Conservation (phyloP, 2,888 invertebrate genomes). For the Megaustenia siamemsis region DNA sequence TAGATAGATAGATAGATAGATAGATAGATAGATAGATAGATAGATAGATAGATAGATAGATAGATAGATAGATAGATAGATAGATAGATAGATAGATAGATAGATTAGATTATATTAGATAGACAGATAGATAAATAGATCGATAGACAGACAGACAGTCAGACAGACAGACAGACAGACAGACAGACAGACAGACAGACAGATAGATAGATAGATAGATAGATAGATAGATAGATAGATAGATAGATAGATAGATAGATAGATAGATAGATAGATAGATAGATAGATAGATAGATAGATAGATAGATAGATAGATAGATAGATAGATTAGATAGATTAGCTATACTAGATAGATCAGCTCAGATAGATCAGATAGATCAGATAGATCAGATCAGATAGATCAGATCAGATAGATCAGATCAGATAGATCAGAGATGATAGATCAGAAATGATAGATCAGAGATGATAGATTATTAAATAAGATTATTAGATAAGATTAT, state of each 20-base stretch:
- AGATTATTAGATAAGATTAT: too few relatives aligned
- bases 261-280: conserved; percentile 9
- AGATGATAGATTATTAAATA: too few relatives aligned
- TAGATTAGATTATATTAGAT: too few relatives aligned
- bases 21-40: conserved; percentile 9
- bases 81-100: not conserved
- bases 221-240: conserved; percentile 9
- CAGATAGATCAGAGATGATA: too few relatives aligned
- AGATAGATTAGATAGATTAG: not conserved
- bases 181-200: not conserved
- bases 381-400: too few relatives aligned
- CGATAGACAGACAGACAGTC: not conserved
- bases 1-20: conserved; percentile 9
- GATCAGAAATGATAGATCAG: too few relatives aligned
- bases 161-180: not conserved
- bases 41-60: not conserved
- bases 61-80: not conserved
- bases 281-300: conserved; percentile 5
- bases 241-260: conserved; percentile 9
- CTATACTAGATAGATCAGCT: too few relatives aligned
- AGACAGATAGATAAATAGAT: not conserved
- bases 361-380: too few relatives aligned
- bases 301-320: conserved; percentile 5
- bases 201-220: conserved; percentile 4
- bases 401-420: too few relatives aligned